A percentile compares a stretch with the other conserved stretches of the same genome.
phyloP scores from a whole-genome alignment of 2,113 vertebrate species.

The Stigmatopora argus region DNA sequence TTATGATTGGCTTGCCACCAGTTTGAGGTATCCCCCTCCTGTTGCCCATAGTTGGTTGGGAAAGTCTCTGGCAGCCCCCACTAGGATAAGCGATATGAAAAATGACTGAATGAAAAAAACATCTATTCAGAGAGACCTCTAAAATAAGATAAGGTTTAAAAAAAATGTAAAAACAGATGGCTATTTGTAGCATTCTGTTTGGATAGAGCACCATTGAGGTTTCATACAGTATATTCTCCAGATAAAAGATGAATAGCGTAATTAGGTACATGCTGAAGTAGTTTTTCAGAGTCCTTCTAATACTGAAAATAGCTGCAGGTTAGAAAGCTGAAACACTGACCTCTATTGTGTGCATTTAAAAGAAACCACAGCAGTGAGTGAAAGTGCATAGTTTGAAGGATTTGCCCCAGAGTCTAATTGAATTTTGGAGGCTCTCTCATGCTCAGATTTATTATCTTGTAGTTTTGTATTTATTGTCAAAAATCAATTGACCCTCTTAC shows the following conservation, averaged over 20 bases:
- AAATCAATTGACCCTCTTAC: background rate
- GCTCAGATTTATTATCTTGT: conserved; percentile 13
- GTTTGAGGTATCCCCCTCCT: too few relatives aligned
- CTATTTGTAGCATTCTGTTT: background rate
- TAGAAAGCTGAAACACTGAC: conserved; percentile 40
- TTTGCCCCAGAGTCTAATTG: conserved; percentile 61
- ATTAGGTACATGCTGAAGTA: conserved; percentile 48
- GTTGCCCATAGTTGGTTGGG: too few relatives aligned
- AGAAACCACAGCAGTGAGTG: conserved; percentile 13
- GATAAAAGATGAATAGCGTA: conserved; percentile 16
- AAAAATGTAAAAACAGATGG: background rate
- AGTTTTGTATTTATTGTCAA: background rate
- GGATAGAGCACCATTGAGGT: conserved; percentile 3
- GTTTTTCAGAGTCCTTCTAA: conserved; percentile 57
- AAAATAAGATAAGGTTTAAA: background rate
- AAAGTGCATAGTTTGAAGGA: conserved; percentile 26
- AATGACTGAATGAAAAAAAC: too few relatives aligned
- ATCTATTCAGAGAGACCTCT: background rate
- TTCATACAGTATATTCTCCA: background rate
- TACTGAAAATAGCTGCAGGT: conserved; percentile 58
- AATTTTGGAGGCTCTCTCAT: conserved; percentile 62
- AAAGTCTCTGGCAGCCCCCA: too few relatives aligned
- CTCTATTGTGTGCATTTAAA: conserved; percentile 11
- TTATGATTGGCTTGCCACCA: too few relatives aligned
- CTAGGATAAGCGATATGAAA: too few relatives aligned